These are phyloP conservation scores for Tipula unca DNA, from an alignment of 2,888 invertebrate genomes.

Conservation along the genomic window DNA sequence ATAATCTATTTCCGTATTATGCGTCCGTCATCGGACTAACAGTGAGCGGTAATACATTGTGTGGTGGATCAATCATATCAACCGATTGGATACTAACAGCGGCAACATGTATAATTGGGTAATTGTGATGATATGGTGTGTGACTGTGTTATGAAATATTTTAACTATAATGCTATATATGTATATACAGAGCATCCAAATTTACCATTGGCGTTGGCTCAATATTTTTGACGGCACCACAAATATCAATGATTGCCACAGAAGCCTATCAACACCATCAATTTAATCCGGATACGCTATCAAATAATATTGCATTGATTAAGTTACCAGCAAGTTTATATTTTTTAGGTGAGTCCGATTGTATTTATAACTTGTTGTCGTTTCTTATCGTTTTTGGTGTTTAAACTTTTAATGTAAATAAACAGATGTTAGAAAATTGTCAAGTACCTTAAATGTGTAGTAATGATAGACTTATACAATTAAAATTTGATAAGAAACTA, in stretches of 20 bases:
- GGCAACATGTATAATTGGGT: neutral
- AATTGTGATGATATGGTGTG: no score
- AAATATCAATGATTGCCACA: slow-evolving; percentile 1
- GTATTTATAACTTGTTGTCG: neutral
- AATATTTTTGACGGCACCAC: neutral
- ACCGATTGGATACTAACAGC: neutral
- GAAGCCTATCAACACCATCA: neutral
- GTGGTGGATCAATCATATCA: neutral
- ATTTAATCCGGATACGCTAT: neutral
- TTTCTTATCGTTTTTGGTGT: neutral
- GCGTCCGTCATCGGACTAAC: neutral
- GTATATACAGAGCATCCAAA: neutral
- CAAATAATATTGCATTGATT: slow-evolving; percentile 15
- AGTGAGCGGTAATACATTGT: neutral
- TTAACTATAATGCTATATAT: neutral
- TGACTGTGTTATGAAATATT: no score
- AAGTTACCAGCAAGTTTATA: neutral
- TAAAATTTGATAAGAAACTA: no score
- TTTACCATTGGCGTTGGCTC: slow-evolving; percentile 1
- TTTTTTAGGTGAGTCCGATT: neutral
- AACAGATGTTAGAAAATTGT: no score
- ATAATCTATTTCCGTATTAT: neutral
- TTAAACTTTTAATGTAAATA: neutral
- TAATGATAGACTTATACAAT: no score
- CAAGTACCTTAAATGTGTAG: no score